Conservation (phyloP, 2,888 invertebrate genomes). For the Glaucopsyche alexis region DNA sequence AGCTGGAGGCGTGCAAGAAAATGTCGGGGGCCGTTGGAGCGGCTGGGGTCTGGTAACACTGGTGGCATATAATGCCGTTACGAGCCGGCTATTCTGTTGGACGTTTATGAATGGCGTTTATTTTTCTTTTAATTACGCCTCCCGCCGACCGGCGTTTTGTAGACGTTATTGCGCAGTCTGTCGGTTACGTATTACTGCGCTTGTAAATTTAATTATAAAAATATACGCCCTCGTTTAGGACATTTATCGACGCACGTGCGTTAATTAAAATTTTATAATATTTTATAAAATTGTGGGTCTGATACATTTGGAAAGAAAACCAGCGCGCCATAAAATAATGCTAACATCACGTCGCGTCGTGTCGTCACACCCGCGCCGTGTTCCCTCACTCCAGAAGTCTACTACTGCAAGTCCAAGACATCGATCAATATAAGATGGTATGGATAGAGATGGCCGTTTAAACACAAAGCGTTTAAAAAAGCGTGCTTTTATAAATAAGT, state of each 20-base stretch:
- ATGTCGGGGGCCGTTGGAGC: conserved; percentile 36
- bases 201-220: conserved; percentile 25
- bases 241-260: neutral
- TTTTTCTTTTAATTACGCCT: conserved; percentile 78
- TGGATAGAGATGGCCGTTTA: too few species aligned
- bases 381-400: too few species aligned
- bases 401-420: too few species aligned
- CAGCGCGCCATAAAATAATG: neutral
- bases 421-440: too few species aligned
- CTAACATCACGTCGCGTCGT: too few species aligned
- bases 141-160: conserved; percentile 53
- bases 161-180: conserved; percentile 28
- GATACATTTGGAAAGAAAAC: neutral
- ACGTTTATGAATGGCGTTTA: conserved; percentile 77
- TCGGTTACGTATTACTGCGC: conserved; percentile 18
- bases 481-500: too few species aligned
- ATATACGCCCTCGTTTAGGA: neutral
- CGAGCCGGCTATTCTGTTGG: conserved; percentile 63
- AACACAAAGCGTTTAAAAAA: too few species aligned
- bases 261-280: neutral
- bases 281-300: neutral
- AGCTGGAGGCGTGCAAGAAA: conserved; percentile 42
- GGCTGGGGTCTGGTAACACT: conserved; percentile 47
- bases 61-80: conserved; percentile 63
- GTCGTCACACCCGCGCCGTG: too few species aligned